Conservation (phyloP, 2,888 invertebrate genomes). For the Apantesis nais region DNA sequence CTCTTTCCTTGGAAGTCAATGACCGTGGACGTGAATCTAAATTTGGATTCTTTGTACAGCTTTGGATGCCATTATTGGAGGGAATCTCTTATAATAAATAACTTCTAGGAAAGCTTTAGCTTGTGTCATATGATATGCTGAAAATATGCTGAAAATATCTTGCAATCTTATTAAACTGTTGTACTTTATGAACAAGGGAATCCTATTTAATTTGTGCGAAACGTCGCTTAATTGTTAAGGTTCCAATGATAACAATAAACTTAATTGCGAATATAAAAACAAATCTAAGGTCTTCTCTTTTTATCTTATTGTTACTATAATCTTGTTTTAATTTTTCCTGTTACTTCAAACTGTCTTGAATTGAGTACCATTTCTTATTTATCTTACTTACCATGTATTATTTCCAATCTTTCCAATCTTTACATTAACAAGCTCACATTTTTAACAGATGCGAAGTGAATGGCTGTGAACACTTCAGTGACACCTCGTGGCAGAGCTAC, state of each 20-base stretch:
- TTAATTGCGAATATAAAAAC: background rate
- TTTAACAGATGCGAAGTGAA: slow-evolving; percentile 67
- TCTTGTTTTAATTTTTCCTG: too few species aligned
- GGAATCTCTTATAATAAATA: background rate
- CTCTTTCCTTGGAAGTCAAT: too few species aligned
- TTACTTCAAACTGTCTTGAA: background rate
- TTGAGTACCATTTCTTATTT: background rate
- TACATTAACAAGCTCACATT: background rate
- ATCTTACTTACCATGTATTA: background rate
- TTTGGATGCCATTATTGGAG: background rate
- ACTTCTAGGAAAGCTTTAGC: background rate
- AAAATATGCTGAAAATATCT: background rate
- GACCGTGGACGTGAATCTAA: slow-evolving; percentile 12
- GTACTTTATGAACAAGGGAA: background rate
- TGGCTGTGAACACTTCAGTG: slow-evolving; percentile 76
- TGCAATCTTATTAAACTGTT: background rate
- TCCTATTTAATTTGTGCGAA: background rate
- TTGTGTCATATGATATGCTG: background rate
- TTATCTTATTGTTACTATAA: too few species aligned
- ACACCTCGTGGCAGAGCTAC: slow-evolving; percentile 75
- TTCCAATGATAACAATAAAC: background rate
- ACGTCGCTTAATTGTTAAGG: background rate
- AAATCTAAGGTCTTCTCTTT: background rate
- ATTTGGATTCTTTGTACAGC: background rate
- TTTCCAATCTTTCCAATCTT: background rate